Percentiles rank a stretch among this genome's conserved stretches.
These are phyloP conservation scores for Limnephilus auricula DNA, from an alignment of 2,888 invertebrate genomes.

Conservation along the genomic window DNA sequence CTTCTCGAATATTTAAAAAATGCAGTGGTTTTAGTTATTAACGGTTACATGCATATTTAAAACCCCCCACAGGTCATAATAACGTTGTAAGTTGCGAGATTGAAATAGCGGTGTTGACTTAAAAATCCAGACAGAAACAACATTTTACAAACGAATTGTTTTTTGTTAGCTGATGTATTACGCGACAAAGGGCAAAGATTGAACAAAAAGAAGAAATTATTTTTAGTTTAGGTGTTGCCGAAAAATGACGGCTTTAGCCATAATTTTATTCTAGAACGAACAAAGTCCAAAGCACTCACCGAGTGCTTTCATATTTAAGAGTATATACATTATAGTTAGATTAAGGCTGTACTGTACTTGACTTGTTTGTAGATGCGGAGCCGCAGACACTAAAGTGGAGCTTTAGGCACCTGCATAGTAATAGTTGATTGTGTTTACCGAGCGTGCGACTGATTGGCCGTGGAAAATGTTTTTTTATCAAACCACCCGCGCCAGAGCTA, in stretches of 20 bases:
- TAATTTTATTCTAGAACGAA: neutral
- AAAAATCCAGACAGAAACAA: neutral
- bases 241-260: neutral
- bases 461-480: neutral
- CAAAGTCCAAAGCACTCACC: neutral
- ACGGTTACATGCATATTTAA: no score
- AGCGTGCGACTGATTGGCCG: neutral
- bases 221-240: neutral
- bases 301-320: neutral
- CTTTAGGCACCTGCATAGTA: neutral
- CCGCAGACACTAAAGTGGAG: neutral
- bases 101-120: neutral
- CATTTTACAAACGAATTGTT: neutral
- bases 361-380: neutral
- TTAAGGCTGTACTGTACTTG: neutral
- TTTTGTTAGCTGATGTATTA: neutral
- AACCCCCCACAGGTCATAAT: no score
- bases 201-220: neutral
- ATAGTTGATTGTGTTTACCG: neutral
- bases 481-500: neutral
- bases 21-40: no score
- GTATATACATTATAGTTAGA: neutral
- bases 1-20: neutral
- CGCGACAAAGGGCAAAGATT: neutral
- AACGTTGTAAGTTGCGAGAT: no score